phyloP scores from a whole-genome alignment of 2,797 vertebrate genomes.

The Natrix natrix region DNA sequence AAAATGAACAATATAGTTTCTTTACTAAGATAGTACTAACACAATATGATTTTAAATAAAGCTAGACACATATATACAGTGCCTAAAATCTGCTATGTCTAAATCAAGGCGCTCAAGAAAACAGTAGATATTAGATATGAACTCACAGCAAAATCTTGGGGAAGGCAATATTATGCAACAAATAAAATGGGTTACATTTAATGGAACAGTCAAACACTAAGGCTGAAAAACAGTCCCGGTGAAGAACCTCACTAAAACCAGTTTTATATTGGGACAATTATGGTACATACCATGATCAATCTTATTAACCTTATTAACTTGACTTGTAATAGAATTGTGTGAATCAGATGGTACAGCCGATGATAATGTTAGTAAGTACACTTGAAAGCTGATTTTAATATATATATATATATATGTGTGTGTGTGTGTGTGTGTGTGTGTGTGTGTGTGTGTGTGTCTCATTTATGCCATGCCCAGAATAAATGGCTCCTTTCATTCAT shows the following conservation, averaged over 20 bases:
- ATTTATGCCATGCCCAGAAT: not conserved
- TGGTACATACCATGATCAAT: not conserved
- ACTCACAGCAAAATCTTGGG: not conserved
- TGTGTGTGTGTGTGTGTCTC: not conserved
- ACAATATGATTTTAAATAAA: not conserved
- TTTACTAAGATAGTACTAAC: not conserved
- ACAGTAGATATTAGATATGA: not conserved
- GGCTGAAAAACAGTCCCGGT: not conserved
- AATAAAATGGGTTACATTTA: not conserved
- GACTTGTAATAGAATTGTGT: not conserved
- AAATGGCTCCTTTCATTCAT: not conserved
- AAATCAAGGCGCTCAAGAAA: not conserved
- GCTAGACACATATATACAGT: not conserved
- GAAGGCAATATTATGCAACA: not conserved
- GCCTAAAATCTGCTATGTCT: not conserved
- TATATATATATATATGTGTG: no score
- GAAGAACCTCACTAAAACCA: not conserved
- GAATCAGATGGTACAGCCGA: not conserved
- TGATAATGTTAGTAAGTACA: not conserved
- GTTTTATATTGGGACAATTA: not conserved
- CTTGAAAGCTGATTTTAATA: not conserved
- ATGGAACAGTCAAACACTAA: not conserved
- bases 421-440: no score
- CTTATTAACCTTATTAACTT: not conserved
- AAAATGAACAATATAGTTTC: not conserved